Evolutionary conservation across 2,888 invertebrate species (phyloP).

Genomic region (Parasteatoda lunata): DNA sequence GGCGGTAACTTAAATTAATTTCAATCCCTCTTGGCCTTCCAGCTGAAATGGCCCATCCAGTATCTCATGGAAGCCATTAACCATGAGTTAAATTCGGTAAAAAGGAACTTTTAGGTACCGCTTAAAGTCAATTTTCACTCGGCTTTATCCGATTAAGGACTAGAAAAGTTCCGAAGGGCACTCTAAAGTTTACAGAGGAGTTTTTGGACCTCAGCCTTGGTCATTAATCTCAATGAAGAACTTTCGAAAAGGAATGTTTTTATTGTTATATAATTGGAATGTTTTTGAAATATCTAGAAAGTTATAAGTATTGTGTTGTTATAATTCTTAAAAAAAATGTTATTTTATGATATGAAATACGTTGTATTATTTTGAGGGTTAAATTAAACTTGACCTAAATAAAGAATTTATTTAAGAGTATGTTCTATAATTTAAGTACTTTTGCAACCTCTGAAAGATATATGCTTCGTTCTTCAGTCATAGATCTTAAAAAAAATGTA

Average conservation of each 20-base stretch:
- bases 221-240: not conserved
- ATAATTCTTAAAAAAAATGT: not conserved
- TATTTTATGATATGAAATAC: not conserved
- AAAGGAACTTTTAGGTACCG: conserved; percentile 57
- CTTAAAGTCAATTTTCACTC: conserved; percentile 52
- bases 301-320: not conserved
- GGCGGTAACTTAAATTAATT: conserved; percentile 62
- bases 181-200: conserved; percentile 41
- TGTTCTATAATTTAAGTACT: too few relatives aligned
- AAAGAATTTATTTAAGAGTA: too few relatives aligned
- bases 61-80: conserved; percentile 42
- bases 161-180: conserved; percentile 43
- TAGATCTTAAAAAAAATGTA: too few relatives aligned
- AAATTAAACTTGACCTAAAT: too few relatives aligned
- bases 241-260: not conserved
- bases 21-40: conserved; percentile 37
- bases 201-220: too few relatives aligned
- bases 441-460: too few relatives aligned
- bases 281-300: not conserved
- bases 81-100: conserved; percentile 59
- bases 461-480: too few relatives aligned
- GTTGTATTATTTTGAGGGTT: too few relatives aligned
- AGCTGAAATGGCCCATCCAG: conserved; percentile 36
- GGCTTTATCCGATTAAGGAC: conserved; percentile 44
- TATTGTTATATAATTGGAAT: not conserved